Evolutionary conservation across 1,140 invertebrate species (phyloP), one percentile per base, ranked within the genome.

Genomic region (Apis florea): DNA sequence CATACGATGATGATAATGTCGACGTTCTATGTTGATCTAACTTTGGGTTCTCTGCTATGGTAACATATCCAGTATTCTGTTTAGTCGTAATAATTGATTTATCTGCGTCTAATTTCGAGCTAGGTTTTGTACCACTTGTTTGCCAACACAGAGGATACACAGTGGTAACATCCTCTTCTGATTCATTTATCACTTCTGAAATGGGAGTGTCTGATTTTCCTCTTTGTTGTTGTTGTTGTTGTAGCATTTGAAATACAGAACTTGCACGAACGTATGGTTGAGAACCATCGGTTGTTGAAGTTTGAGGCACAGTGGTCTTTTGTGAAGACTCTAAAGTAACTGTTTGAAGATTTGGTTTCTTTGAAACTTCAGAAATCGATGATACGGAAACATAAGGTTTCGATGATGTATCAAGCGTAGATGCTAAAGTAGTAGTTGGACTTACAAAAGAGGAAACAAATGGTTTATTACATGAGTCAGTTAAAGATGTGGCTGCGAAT

Each of bases 311-410:
- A 12, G 49, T 17, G 0, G 64, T 24, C n/a, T 67, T 89, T 10
- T 83, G 83, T 15, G 61, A 53, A 10, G 67, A 6, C 4, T 80
- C 66, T 26, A 56, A 56, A 10, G n/a, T 6, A 26, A 17, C 53
- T n/a, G 68, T 13, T 51, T 53, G 69, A 24, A 56, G 51, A 54
- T 26, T 83, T 6, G 77, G 24, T 5, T 76, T 61, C 13, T 77
- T 84, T 26, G 86, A 79, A 0, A 86, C 40, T 51, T 92, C 91
- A 4, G 91, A 56, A 2, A 93, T 90, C 12, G 88, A 84, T 4
- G 90, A 79, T 4, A 91, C 88, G 0, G 90, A 82, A 1, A 93
- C 90, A 72, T 93, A 92, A 0, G 92, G 91, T 21, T 90, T 92
- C 24, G 85, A 80, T 1, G 79, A 73, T 0, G 79, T 68, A 21